A percentile compares a stretch with the other conserved stretches of the same genome.
These are phyloP conservation scores for Grapholita molesta DNA, from an alignment of 1,140 invertebrate genomes.

Conservation along the genomic window DNA sequence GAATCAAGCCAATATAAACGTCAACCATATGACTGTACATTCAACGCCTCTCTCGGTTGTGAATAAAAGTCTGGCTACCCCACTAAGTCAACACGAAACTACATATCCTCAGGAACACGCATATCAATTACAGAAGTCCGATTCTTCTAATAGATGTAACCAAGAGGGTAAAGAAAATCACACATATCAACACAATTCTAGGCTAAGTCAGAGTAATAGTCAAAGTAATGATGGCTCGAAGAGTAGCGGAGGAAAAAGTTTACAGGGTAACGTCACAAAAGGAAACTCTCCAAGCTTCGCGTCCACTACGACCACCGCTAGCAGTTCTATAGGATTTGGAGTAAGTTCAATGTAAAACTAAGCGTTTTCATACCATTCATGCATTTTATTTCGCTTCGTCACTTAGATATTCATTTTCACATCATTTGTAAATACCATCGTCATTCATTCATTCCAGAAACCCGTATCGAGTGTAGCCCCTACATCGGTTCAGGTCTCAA, in stretches of 20 bases:
- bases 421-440: slow-evolving; percentile 69
- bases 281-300: slow-evolving; percentile 65
- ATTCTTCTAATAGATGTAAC: slow-evolving; percentile 72
- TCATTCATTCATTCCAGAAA: slow-evolving; percentile 74
- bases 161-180: slow-evolving; percentile 76
- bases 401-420: slow-evolving; percentile 26
- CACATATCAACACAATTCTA: slow-evolving; percentile 72
- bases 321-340: slow-evolving; percentile 70
- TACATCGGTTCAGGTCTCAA: slow-evolving; percentile 81
- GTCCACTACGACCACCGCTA: slow-evolving; percentile 51
- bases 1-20: slow-evolving; percentile 52
- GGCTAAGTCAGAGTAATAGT: slow-evolving; percentile 69
- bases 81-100: slow-evolving; percentile 77
- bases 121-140: slow-evolving; percentile 77
- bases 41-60: slow-evolving; percentile 82
- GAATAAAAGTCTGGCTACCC: slow-evolving; percentile 83
- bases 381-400: slow-evolving; percentile 13
- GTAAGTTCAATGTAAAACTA: slow-evolving; percentile 45
- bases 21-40: slow-evolving; percentile 82
- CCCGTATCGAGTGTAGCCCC: slow-evolving; percentile 91
- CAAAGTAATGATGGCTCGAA: slow-evolving; percentile 57
- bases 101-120: slow-evolving; percentile 71
- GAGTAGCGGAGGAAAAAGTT: slow-evolving; percentile 44
- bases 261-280: slow-evolving; percentile 55
- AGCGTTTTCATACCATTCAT: slow-evolving; percentile 21